Evolutionary conservation across 2,113 vertebrate species (phyloP).

Genomic region (Glareola pratincola): DNA sequence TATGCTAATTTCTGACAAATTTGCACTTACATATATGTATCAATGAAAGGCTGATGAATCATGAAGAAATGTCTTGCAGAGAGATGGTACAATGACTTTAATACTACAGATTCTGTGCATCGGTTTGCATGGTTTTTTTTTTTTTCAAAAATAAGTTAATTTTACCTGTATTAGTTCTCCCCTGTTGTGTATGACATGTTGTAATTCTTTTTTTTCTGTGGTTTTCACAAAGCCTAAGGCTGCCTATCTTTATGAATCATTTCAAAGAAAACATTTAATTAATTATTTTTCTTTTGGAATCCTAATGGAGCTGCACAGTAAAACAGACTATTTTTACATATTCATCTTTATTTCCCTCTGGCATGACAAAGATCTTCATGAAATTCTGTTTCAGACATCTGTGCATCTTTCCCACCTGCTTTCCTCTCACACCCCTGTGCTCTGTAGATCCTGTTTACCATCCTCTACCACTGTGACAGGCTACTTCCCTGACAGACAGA

Average conservation of each 20-base stretch:
- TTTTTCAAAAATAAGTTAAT: not conserved
- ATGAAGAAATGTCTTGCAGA: not conserved
- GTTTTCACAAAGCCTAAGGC: not conserved
- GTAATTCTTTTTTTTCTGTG: not conserved
- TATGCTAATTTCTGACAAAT: not conserved
- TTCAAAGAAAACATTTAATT: not conserved
- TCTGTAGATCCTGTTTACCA: not conserved
- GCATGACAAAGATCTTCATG: not conserved
- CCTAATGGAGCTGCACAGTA: not conserved
- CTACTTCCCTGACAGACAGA: too few species aligned
- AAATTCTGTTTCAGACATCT: not conserved
- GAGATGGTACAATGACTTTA: not conserved
- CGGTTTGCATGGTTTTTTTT: not conserved
- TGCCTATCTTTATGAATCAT: not conserved
- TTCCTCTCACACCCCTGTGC: not conserved
- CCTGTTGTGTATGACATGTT: not conserved
- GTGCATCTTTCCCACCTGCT: not conserved
- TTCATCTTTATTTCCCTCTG: not conserved
- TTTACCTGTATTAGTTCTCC: not conserved
- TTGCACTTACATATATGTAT: not conserved
- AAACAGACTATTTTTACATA: not conserved
- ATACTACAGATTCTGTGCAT: not conserved
- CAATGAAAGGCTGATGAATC: not conserved
- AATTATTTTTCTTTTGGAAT: not conserved
- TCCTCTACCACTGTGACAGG: not conserved